phyloP scores from a whole-genome alignment of 2,888 invertebrate genomes.

The Rugalucina vietnamica region DNA sequence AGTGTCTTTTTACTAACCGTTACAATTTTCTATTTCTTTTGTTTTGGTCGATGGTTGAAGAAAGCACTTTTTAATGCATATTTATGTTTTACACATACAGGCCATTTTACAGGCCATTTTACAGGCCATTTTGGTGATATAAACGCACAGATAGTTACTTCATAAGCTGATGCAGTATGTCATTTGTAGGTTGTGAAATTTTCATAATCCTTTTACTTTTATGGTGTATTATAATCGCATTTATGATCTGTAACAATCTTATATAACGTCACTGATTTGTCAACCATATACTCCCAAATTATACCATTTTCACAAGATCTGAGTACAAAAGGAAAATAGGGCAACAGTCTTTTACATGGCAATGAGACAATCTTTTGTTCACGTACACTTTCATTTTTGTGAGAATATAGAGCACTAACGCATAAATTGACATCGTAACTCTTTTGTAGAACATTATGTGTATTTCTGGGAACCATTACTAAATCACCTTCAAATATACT shows the following conservation, averaged over 20 bases:
- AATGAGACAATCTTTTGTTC: conserved; percentile 26
- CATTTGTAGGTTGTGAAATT: too few relatives aligned
- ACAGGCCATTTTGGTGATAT: too few relatives aligned
- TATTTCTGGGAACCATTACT: conserved; percentile 51
- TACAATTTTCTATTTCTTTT: too few relatives aligned
- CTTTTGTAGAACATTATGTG: conserved; percentile 35
- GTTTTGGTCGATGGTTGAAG: too few relatives aligned
- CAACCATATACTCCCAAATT: neutral
- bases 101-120: too few relatives aligned
- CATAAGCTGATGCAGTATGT: too few relatives aligned
- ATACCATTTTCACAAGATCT: neutral
- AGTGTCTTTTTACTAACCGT: too few relatives aligned
- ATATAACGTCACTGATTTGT: neutral
- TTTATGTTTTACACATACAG: too few relatives aligned
- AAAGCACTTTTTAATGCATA: too few relatives aligned
- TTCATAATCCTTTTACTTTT: too few relatives aligned
- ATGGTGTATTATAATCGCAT: neutral
- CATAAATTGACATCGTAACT: conserved; percentile 60
- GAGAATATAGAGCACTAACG: conserved; percentile 46
- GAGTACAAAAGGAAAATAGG: conserved; percentile 56
- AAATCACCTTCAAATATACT: conserved; percentile 45
- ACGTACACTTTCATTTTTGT: conserved; percentile 16
- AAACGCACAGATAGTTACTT: too few relatives aligned
- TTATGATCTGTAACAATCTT: neutral
- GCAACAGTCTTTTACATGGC: conserved; percentile 44